Evolutionary conservation across 1,140 invertebrate genomes (phyloP).

Genomic region (Cotesia typhae): DNA sequence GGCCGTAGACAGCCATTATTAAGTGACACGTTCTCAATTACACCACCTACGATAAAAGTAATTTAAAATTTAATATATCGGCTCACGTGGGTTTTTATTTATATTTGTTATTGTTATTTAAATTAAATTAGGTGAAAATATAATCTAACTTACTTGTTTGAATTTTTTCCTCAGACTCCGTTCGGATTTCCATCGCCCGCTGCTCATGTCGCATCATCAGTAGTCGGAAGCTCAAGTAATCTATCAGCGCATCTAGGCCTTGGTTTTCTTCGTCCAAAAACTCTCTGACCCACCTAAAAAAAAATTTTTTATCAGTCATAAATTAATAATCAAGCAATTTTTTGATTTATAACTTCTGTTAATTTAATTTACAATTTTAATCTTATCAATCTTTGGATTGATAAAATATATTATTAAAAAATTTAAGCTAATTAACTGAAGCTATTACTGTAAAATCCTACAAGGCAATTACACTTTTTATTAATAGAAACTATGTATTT

Average conservation of each 20-base stretch:
- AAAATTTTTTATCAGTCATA: conserved; percentile 32
- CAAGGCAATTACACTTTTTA: too few species aligned
- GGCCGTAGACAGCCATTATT: conserved; percentile 70
- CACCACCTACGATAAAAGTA: conserved; percentile 46
- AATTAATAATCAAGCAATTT: background rate
- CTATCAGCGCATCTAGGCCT: conserved; percentile 94
- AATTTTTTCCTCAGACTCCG: conserved; percentile 76
- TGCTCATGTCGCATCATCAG: conserved; percentile 92
- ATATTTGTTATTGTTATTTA: too few species aligned
- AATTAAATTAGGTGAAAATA: too few species aligned
- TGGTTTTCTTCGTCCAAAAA: conserved; percentile 96
- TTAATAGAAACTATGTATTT: too few species aligned
- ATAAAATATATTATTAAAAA: too few species aligned
- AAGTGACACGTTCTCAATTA: conserved; percentile 53
- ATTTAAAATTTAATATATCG: too few species aligned
- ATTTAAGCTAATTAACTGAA: too few species aligned
- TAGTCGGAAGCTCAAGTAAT: conserved; percentile 94
- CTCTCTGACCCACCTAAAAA: conserved; percentile 93
- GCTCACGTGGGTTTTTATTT: too few species aligned
- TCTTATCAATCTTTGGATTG: too few species aligned
- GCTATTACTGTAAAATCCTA: too few species aligned
- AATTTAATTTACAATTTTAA: too few species aligned
- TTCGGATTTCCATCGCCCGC: conserved; percentile 75
- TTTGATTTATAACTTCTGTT: too few species aligned
- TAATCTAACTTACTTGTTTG: conserved; percentile 55